Evolutionary conservation across 2,113 vertebrate species (phyloP), one percentile per base, ranked within the genome.

Genomic region (Sprattus sprattus): DNA sequence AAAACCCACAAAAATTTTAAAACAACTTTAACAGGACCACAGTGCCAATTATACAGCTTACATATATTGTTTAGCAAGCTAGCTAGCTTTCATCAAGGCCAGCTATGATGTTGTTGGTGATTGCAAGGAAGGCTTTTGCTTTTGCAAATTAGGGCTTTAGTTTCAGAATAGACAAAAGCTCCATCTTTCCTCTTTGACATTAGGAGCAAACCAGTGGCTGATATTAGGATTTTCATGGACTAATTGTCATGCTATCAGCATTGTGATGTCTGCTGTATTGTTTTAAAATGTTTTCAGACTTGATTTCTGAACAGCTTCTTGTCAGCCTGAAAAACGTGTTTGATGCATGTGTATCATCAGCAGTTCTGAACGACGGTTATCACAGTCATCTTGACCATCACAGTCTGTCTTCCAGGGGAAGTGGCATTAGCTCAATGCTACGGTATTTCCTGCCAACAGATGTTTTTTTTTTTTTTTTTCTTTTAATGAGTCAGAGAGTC

Each of bases 361-460:
- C 64, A 28, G 9, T 28, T 13, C 32, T 9, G 15, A 28, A 10
- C 10, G 25, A n/a, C 32, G 64, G 15, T 71, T 25, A 32, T 32
- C 64, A 28, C 64, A 71, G 64, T 84, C 81, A 13, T 54, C 47
- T 54, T 16, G 7, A 39, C 52, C 39, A n/a, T n/a, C 46, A 45
- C 81, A 80, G 6, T 0, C 64, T 71, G 64, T 71, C 64, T 71
- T 71, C 64, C 81, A 89, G 84, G 92, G 94, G 94, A 95, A 94
- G 86, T 89, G 67, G 86, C 88, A 84, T 93, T 54, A 91, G 86
- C 91, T 94, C 91, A 93, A 75, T 22, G 46, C 71, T 86, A 85
- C 85, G 90, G 90, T 88, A 90, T 92, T 94, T 95, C 95, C 93
- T 91, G 85, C 50, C 83, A 88, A 89, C 85, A 85, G 64, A 86